A percentile compares a stretch with the other conserved stretches of the same genome.
These are phyloP conservation scores for Nebria ingens DNA, from an alignment of 1,140 invertebrate species.

Conservation along the genomic window DNA sequence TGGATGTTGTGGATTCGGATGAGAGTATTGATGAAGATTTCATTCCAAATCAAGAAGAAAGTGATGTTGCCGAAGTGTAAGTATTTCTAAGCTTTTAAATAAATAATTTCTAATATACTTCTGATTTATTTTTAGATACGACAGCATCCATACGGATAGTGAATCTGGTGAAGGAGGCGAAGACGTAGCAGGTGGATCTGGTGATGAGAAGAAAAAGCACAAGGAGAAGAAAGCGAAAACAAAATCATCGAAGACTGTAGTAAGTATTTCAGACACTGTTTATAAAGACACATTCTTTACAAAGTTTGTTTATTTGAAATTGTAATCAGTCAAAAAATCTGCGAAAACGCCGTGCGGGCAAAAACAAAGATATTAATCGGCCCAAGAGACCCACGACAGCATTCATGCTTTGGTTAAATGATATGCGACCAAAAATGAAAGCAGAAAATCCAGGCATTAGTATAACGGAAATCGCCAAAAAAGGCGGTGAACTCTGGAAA, in stretches of 20 bases:
- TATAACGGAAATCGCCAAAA: slow-evolving; percentile 88
- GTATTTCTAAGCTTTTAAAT: slow-evolving; percentile 19
- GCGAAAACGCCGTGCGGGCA: slow-evolving; percentile 57
- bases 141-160: slow-evolving; percentile 50
- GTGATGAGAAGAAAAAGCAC: slow-evolving; percentile 38
- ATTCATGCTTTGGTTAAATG: slow-evolving; percentile 93
- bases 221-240: slow-evolving; percentile 42
- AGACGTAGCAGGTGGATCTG: slow-evolving; percentile 41
- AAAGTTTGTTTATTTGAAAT: no score
- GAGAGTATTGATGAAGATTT: slow-evolving; percentile 80
- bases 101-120: no score
- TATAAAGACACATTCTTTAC: no score
- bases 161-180: slow-evolving; percentile 49
- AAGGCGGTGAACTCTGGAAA: slow-evolving; percentile 91
- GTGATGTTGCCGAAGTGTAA: slow-evolving; percentile 74
- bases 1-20: slow-evolving; percentile 46
- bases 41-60: slow-evolving; percentile 62
- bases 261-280: slow-evolving; percentile 32
- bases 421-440: slow-evolving; percentile 79
- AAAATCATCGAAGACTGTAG: slow-evolving; percentile 56
- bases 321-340: slow-evolving; percentile 53
- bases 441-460: slow-evolving; percentile 80
- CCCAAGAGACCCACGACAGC: slow-evolving; percentile 88
- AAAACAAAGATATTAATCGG: slow-evolving; percentile 75
- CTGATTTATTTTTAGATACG: slow-evolving; percentile 44